Base-by-base conservation (phyloP, 2,113 vertebrate genomes). In the Nanger granti region DNA sequence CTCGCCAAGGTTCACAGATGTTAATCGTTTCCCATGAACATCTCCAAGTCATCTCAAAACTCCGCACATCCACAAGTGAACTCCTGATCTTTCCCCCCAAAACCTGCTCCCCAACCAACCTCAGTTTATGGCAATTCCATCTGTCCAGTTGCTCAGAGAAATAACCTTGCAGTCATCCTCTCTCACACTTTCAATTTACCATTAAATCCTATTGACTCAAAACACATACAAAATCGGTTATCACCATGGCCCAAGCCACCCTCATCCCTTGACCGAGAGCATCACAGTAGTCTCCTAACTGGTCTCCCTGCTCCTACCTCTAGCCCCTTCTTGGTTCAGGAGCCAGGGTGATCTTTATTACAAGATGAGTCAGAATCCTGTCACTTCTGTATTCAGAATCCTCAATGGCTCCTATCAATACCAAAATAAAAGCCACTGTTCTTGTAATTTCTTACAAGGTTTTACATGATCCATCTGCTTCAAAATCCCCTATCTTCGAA, bases 221-320 rank as follows among this genome's bases (percentile, higher is more conserved):
- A 80, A 69, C 4, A 8, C 1, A 59, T 3, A 17, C 24, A 29
- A 12, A 57, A 6, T 20, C 7, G 22, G 5, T 8, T 0, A 4
- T 15, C 55, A 31, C 37, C 47, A n/a, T 5, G 55, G 47, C 44
- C 82, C n/a, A 1, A 7, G 34, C n/a, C 47, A 4, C 55, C 9
- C 0, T 20, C 31, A 1, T 47, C n/a, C 31, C 57, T 55, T 31
- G 17, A 1, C 31, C 28, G 2, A 17, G 93, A 66, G 8, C 69
- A 3, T 0, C 1, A 5, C 82, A 26, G 26, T 17, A 1, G 0
- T 12, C 66, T 20, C 52, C 54, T 11, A 2, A 1, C 13, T 4
- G 10, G 52, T 52, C 64, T 37, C 64, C 55, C 37, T 5, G 28
- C 79, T 76, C 13, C 9, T 6, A 1, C 37, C 11, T 76, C 44